Base-by-base conservation (phyloP, 2,888 invertebrate genomes). In the Chydorus sphaericus region DNA sequence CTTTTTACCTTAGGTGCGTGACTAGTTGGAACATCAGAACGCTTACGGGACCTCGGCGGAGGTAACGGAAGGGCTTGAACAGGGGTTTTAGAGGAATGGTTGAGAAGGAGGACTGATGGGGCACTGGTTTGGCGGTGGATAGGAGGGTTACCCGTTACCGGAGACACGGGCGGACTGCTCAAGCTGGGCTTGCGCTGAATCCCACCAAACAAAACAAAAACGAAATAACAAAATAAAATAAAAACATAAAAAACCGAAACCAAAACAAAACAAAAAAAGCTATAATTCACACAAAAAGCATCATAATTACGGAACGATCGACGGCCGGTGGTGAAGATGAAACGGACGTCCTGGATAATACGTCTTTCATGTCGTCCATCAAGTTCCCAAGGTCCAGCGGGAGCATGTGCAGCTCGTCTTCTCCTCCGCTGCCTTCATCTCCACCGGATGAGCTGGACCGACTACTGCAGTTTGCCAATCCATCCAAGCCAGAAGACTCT, bases 291-390 rank as follows among this genome's bases (percentile, higher is more conserved):
- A 26, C 23, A 58, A 56, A 18, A n/a, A n/a, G n/a, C n/a, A n/a
- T n/a, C n/a, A 33, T 54, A 20, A 20, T 50, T 48, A 54, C 49
- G n/a, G 49, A 57, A 26, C 52, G 29, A 37, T 38, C 44, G 14
- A 58, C n/a, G 7, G 38, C 58, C n/a, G 38, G 38, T 8, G 75
- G 74, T 57, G 60, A 58, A 20, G 49, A 28, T n/a, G 62, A 58
- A 36, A 63, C 61, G 18, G 71, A 65, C 23, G 68, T 67, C 38
- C 70, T 64, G 58, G 75, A 76, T 59, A 79, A 70, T 44, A 79
- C 72, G 65, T 79, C 77, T 61, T 77, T 75, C 64, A 80, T 72
- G 68, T 85, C 85, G 61, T 79, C 78, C 74, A 82, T 76, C 55
- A 82, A 71, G 68, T 80, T 79, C 65, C n/a, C n/a, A n/a, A 81